Evolutionary conservation across 1,140 invertebrate species (phyloP).

Genomic region (Ridgeia piscesae): DNA sequence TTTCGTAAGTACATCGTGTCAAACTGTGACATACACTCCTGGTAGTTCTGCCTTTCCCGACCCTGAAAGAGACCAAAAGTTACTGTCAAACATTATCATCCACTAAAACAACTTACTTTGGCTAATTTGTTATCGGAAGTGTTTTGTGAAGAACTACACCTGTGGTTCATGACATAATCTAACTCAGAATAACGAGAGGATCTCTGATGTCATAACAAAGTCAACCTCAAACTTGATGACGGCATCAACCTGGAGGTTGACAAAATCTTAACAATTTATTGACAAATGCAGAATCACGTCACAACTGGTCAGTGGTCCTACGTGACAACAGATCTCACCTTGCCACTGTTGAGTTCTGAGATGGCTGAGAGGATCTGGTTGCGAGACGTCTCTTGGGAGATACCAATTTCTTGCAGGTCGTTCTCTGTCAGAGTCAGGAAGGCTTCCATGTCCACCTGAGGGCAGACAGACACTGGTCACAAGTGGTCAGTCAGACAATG

Average conservation of each 20-base stretch:
- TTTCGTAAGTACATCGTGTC: slow-evolving; percentile 1
- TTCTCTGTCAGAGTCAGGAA: slow-evolving; percentile 54
- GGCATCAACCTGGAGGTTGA: too few relatives aligned
- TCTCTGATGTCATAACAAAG: too few relatives aligned
- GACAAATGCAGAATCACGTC: neutral
- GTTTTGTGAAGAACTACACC: neutral
- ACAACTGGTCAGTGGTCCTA: neutral
- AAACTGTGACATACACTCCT: neutral
- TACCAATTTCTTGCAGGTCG: slow-evolving; percentile 55
- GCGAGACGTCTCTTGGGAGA: slow-evolving; percentile 49
- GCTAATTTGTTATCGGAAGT: neutral
- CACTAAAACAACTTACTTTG: neutral
- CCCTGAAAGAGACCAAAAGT: neutral
- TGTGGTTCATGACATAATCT: too few relatives aligned
- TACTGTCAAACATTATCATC: neutral
- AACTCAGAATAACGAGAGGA: too few relatives aligned
- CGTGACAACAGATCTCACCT: slow-evolving; percentile 34
- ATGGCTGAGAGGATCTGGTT: slow-evolving; percentile 54
- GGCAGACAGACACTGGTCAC: slow-evolving; percentile 29
- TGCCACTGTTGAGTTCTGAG: slow-evolving; percentile 52
- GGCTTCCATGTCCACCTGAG: slow-evolving; percentile 54
- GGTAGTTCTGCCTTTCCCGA: neutral
- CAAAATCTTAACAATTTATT: too few relatives aligned
- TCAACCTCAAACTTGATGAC: too few relatives aligned
- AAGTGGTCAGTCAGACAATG: neutral